Conservation (phyloP, 1,140 invertebrate genomes). For the Agrilus planipennis region DNA sequence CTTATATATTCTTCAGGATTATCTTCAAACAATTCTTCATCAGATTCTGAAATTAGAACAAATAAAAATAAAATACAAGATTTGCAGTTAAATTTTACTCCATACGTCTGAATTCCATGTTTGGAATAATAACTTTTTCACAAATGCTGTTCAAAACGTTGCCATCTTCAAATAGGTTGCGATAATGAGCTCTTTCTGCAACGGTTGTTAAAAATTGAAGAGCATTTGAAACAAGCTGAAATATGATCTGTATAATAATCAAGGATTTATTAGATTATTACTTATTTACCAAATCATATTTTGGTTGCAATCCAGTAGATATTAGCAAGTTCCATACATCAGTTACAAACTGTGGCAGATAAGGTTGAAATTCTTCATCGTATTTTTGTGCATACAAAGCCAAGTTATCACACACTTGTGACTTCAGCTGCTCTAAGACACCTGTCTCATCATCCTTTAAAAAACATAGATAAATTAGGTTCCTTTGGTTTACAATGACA, state of each 20-base stretch:
- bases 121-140: slow-evolving; percentile 95
- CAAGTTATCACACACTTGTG: slow-evolving; percentile 93
- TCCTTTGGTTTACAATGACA: not conserved
- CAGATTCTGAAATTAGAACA: slow-evolving; percentile 52
- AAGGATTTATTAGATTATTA: not conserved
- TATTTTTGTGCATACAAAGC: slow-evolving; percentile 94
- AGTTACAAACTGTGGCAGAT: slow-evolving; percentile 80
- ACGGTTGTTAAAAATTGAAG: slow-evolving; percentile 90
- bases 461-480: slow-evolving; percentile 6
- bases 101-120: slow-evolving; percentile 88
- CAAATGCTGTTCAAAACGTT: slow-evolving; percentile 82
- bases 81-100: slow-evolving; percentile 9
- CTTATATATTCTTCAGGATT: slow-evolving; percentile 97
- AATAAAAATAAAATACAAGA: slow-evolving; percentile 14
- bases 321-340: slow-evolving; percentile 86
- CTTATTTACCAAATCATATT: slow-evolving; percentile 74
- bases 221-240: slow-evolving; percentile 87
- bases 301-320: slow-evolving; percentile 69
- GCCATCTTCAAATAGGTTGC: slow-evolving; percentile 79
- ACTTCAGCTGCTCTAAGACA: slow-evolving; percentile 80
- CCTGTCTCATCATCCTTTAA: slow-evolving; percentile 81
- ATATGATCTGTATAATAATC: slow-evolving; percentile 12
- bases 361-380: slow-evolving; percentile 89
- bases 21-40: slow-evolving; percentile 94
- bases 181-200: slow-evolving; percentile 80